Percentiles rank a stretch among this genome's conserved stretches.
Evolutionary conservation across 2,113 vertebrate genomes (phyloP).

Genomic region (Pica pica): DNA sequence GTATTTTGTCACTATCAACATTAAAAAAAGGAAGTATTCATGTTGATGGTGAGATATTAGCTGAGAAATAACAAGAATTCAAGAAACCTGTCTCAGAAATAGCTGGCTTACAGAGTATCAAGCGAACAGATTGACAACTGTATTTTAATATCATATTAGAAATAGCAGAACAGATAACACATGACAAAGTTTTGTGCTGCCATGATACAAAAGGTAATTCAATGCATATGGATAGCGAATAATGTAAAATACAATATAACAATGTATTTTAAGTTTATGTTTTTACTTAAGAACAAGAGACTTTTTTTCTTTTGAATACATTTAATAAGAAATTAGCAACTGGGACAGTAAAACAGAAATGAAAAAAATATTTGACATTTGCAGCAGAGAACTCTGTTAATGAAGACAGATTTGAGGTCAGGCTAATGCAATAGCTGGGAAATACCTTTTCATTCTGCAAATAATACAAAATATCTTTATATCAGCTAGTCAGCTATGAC

Average conservation of each 20-base stretch:
- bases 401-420: not conserved
- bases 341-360: not conserved
- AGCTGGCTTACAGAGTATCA: not conserved
- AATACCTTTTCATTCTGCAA: not conserved
- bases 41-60: not conserved
- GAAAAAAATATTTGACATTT: not conserved
- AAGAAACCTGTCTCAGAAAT: fast-evolving
- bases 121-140: not conserved
- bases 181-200: not conserved
- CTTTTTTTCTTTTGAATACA: not conserved
- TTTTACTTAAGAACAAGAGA: not conserved
- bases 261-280: not conserved
- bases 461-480: not conserved
- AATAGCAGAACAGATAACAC: not conserved
- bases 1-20: not conserved
- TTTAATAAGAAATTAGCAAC: not conserved
- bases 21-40: not conserved
- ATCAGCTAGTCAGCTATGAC: not conserved
- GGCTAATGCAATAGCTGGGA: not conserved
- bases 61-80: not conserved
- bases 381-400: not conserved
- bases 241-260: not conserved
- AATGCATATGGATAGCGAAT: not conserved
- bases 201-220: not conserved
- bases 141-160: not conserved